Percentiles rank a stretch among this genome's conserved stretches.
Conservation (phyloP, 2,888 invertebrate species). For the Antitype chi region DNA sequence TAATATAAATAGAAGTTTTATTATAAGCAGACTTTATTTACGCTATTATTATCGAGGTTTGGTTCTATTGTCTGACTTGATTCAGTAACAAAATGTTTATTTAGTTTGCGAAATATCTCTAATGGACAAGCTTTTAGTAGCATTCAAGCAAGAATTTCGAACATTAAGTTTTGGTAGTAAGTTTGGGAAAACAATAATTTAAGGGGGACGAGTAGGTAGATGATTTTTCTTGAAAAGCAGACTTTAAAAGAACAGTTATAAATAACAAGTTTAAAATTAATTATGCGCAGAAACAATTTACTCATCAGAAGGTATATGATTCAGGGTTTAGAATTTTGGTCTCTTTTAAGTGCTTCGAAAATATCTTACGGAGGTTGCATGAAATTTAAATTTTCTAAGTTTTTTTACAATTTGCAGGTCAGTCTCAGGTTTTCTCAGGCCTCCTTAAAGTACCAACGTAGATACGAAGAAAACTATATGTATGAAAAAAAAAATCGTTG, state of each 20-base stretch:
- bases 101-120: background rate
- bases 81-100: conserved; percentile 1
- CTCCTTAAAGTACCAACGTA: no score
- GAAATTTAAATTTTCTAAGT: no score
- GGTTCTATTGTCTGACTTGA: background rate
- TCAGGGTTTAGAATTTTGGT: no score
- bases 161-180: background rate
- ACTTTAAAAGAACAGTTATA: background rate
- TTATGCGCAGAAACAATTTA: background rate
- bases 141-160: background rate
- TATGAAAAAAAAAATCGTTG: no score
- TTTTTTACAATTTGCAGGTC: no score
- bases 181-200: background rate
- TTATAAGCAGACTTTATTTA: conserved; percentile 25
- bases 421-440: no score
- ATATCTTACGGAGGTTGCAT: no score
- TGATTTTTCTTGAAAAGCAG: background rate
- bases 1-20: background rate
- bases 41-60: background rate
- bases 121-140: background rate
- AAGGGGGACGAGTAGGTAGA: background rate
- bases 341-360: no score
- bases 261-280: background rate
- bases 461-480: no score
- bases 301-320: background rate